Evolutionary conservation across 2,888 invertebrate species (phyloP).

Genomic region (Lycaena phlaeas): DNA sequence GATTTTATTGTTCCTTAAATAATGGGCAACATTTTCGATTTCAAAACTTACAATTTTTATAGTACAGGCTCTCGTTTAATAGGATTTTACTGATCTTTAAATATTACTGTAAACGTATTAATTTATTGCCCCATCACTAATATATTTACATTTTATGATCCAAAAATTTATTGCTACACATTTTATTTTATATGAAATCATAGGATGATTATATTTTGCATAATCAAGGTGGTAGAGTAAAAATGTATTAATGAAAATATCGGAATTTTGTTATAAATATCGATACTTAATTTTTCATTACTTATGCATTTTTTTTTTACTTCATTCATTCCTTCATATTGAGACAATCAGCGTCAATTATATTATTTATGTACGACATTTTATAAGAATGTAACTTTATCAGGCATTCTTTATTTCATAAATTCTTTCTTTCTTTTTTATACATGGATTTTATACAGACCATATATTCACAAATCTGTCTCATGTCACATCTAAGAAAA

Average conservation of each 20-base stretch:
- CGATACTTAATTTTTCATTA: too few relatives aligned
- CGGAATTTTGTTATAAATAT: too few relatives aligned
- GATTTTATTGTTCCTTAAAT: constrained; percentile 4
- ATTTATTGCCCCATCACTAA: constrained; percentile 57
- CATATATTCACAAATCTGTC: too few relatives aligned
- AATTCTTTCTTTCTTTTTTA: too few relatives aligned
- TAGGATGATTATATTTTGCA: constrained; percentile 45
- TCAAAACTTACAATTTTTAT: constrained; percentile 38
- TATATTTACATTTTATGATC: constrained; percentile 58
- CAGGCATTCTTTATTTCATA: too few relatives aligned
- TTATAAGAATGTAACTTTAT: too few relatives aligned
- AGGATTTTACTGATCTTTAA: constrained; percentile 57
- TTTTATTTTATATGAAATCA: constrained; percentile 54
- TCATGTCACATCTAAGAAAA: too few relatives aligned
- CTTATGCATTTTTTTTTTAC: too few relatives aligned
- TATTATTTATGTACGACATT: too few relatives aligned
- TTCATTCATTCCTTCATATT: too few relatives aligned
- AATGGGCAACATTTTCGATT: constrained; percentile 22
- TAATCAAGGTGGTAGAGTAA: constrained; percentile 25
- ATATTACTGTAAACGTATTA: constrained; percentile 60
- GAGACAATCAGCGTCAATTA: too few relatives aligned
- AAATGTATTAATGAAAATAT: constrained; percentile 18
- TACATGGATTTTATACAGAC: too few relatives aligned
- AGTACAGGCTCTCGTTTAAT: constrained; percentile 42
- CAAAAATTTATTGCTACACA: constrained; percentile 51